Percentiles rank a stretch among this genome's conserved stretches.
Evolutionary conservation across 1,140 invertebrate species (phyloP).

Genomic region (Zaprionus ghesquierei): DNA sequence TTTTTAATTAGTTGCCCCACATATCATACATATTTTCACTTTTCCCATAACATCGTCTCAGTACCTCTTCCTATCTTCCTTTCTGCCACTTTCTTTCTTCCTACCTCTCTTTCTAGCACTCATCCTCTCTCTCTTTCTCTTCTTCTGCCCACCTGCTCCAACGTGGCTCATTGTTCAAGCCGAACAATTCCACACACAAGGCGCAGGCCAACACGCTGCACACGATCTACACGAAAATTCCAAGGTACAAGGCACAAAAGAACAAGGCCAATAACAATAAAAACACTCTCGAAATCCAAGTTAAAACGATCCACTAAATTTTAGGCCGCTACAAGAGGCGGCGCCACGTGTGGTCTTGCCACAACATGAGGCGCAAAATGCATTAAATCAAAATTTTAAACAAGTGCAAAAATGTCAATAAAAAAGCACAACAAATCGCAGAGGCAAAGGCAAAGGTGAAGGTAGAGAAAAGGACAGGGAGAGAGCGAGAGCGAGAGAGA

Average conservation of each 20-base stretch:
- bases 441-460: too few species aligned
- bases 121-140: neutral
- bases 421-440: slow-evolving; percentile 47
- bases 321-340: slow-evolving; percentile 16
- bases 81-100: neutral
- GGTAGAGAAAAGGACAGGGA: too few species aligned
- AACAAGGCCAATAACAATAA: slow-evolving; percentile 18
- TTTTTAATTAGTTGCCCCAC: neutral
- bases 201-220: neutral
- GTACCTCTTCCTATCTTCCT: too few species aligned
- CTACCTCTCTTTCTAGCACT: neutral
- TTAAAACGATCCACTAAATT: slow-evolving; percentile 43
- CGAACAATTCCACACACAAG: too few species aligned
- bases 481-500: neutral
- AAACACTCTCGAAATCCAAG: neutral
- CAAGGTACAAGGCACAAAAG: neutral
- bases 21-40: neutral
- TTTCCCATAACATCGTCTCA: too few species aligned
- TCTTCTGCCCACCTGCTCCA: slow-evolving; percentile 19
- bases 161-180: neutral
- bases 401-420: slow-evolving; percentile 81
- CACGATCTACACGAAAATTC: neutral
- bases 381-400: slow-evolving; percentile 74
- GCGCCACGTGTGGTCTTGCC: slow-evolving; percentile 73
- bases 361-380: slow-evolving; percentile 41